A percentile compares a stretch with the other conserved stretches of the same genome.
phyloP scores from a whole-genome alignment of 2,113 vertebrate genomes.

The Engystomops pustulosus region DNA sequence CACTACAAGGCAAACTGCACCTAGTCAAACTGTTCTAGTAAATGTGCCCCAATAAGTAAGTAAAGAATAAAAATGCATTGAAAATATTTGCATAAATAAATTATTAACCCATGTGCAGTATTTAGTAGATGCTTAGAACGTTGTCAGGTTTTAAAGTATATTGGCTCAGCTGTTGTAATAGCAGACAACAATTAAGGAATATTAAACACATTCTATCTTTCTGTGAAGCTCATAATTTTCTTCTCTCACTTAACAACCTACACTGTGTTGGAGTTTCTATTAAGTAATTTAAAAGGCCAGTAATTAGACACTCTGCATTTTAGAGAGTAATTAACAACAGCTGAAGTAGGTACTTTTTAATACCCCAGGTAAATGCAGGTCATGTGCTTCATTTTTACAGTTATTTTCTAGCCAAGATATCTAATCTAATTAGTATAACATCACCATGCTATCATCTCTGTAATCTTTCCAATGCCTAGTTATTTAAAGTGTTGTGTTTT shows the following conservation, averaged over 20 bases:
- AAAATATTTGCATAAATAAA: no score
- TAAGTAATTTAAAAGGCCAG: conserved; percentile 57
- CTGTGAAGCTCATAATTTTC: conserved; percentile 55
- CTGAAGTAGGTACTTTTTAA: conserved; percentile 56
- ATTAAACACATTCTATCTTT: conserved; percentile 56
- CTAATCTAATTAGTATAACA: conserved; percentile 47
- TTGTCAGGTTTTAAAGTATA: conserved; percentile 16
- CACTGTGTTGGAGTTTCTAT: conserved; percentile 56
- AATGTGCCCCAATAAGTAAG: no score
- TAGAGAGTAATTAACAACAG: conserved; percentile 56
- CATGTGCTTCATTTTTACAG: conserved; percentile 48
- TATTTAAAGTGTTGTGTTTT: conserved; percentile 14
- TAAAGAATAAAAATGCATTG: no score
- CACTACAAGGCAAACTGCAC: no score
- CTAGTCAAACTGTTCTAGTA: no score
- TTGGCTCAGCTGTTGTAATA: conserved; percentile 40
- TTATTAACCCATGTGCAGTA: background rate
- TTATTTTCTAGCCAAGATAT: conserved; percentile 44
- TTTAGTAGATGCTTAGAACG: conserved; percentile 7
- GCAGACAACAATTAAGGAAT: conserved; percentile 56
- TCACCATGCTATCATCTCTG: conserved; percentile 26
- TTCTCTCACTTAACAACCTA: conserved; percentile 54
- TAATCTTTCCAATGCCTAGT: conserved; percentile 13
- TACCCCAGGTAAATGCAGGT: conserved; percentile 56
- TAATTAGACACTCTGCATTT: conserved; percentile 56